These are phyloP conservation scores for Pachycephala philippinensis DNA, from an alignment of 2,113 vertebrate species.

Conservation along the genomic window DNA sequence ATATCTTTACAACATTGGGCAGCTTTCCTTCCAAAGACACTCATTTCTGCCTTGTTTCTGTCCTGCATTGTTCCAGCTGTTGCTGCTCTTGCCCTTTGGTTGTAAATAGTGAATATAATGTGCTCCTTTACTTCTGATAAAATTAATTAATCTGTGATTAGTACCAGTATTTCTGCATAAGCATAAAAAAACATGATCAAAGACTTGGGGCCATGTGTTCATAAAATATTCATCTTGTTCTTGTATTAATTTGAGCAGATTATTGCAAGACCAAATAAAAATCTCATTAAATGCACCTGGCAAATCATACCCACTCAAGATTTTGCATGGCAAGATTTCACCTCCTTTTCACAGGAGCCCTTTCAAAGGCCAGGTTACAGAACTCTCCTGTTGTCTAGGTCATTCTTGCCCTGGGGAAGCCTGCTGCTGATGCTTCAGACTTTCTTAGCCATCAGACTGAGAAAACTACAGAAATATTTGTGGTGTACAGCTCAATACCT, in stretches of 20 bases:
- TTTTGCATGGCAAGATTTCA: not conserved
- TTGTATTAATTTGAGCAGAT: not conserved
- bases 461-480: not conserved
- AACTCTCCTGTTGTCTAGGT: not conserved
- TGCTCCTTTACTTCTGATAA: not conserved
- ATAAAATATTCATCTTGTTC: not conserved
- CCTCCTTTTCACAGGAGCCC: not conserved
- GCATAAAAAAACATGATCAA: not conserved
- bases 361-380: not conserved
- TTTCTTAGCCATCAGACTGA: not conserved
- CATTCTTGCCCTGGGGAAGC: not conserved
- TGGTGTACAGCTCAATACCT: not conserved
- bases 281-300: not conserved
- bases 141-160: not conserved
- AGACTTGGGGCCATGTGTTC: not conserved
- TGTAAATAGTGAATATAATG: not conserved
- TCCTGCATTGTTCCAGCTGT: not conserved
- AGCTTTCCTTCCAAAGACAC: not conserved
- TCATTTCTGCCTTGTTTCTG: not conserved
- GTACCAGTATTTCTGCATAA: not conserved
- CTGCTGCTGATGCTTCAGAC: not conserved
- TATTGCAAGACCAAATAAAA: not conserved
- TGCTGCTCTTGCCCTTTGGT: not conserved
- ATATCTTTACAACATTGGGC: not conserved
- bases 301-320: not conserved